A percentile compares a stretch with the other conserved stretches of the same genome.
phyloP scores from a whole-genome alignment of 2,797 vertebrate species.

The Fundulus diaphanus region DNA sequence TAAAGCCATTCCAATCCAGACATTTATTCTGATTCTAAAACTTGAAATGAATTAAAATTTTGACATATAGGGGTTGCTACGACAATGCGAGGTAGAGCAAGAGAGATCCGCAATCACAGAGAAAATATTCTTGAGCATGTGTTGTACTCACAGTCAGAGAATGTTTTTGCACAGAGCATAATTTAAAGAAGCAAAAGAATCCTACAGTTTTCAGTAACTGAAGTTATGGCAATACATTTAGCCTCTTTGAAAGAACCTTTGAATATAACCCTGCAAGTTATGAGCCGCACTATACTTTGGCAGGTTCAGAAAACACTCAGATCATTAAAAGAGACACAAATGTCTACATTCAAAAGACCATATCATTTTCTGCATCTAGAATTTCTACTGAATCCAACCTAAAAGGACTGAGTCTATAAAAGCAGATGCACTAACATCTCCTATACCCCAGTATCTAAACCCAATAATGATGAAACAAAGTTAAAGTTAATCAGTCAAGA shows the following conservation, averaged over 20 bases:
- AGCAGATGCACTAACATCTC: not conserved
- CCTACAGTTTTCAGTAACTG: not conserved
- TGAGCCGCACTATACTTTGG: not conserved
- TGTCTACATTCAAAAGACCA: not conserved
- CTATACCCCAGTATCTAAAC: not conserved
- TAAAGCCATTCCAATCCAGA: no score
- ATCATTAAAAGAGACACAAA: not conserved
- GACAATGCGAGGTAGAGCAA: not conserved
- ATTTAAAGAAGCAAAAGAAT: not conserved
- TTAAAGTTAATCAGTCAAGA: not conserved
- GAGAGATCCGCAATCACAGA: not conserved
- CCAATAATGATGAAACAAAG: not conserved
- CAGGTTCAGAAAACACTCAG: not conserved
- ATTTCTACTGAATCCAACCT: not conserved
- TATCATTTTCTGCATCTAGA: not conserved
- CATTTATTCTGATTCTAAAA: not conserved
- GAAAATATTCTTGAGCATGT: not conserved
- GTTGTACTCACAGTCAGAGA: not conserved
- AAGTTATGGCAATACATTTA: not conserved
- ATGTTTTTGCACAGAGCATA: not conserved
- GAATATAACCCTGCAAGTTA: not conserved
- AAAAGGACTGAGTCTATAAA: not conserved
- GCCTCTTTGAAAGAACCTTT: not conserved
- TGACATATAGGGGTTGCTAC: not conserved
- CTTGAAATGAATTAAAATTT: not conserved